Conservation (phyloP, 2,888 invertebrate species). For the Aleiodes leptofemur region DNA sequence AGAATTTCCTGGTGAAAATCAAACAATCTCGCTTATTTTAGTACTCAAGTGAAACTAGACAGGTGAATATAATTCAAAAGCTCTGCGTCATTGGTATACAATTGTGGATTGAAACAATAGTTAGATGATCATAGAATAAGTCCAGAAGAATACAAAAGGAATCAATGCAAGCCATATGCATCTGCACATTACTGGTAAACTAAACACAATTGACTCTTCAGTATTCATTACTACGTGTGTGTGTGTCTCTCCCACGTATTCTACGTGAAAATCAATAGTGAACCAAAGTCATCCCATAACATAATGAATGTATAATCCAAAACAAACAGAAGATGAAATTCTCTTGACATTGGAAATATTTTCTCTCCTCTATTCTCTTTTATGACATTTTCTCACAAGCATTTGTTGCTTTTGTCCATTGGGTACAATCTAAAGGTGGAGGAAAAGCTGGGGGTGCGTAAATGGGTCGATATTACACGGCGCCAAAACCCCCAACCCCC, state of each 20-base stretch:
- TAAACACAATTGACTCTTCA: constrained; percentile 22
- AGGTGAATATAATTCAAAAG: too few relatives aligned
- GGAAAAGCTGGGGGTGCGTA: constrained; percentile 50
- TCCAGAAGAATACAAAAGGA: constrained; percentile 4
- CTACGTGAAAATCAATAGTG: constrained; percentile 18
- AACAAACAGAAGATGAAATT: background rate
- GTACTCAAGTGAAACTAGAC: too few relatives aligned
- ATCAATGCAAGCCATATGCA: background rate
- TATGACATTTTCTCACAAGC: background rate
- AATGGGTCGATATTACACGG: constrained; percentile 61
- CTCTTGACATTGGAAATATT: constrained; percentile 6
- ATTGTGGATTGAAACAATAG: too few relatives aligned
- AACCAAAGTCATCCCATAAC: constrained; percentile 8
- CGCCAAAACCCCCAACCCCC: constrained; percentile 56
- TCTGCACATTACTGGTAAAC: background rate
- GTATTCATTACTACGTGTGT: constrained; percentile 20
- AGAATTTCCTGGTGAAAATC: too few relatives aligned
- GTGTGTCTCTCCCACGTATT: background rate
- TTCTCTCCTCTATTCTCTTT: background rate
- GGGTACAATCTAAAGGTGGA: constrained; percentile 12
- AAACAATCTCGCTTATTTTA: too few relatives aligned
- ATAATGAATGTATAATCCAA: background rate
- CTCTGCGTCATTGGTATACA: too few relatives aligned
- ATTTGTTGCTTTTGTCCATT: background rate
- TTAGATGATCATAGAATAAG: background rate